Percentiles rank a stretch among this genome's conserved stretches.
These are phyloP conservation scores for Mormyrops boulengeri DNA, from an alignment of 2,797 vertebrate genomes.

Conservation along the genomic window DNA sequence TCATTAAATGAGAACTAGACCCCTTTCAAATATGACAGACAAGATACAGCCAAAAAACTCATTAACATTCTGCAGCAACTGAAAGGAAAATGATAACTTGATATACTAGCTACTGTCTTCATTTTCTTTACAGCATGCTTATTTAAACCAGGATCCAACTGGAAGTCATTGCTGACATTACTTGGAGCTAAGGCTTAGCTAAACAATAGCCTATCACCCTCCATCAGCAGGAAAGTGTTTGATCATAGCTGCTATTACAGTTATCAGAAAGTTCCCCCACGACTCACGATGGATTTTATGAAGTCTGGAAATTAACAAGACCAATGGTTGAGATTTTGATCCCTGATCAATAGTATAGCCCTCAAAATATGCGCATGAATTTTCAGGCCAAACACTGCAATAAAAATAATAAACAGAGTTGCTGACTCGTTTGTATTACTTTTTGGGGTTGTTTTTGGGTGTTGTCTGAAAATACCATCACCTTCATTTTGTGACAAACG, in stretches of 20 bases:
- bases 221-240: constrained; percentile 32
- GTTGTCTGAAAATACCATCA: not conserved
- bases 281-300: constrained; percentile 41
- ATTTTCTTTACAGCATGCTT: constrained; percentile 11
- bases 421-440: not conserved
- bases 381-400: not conserved
- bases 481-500: not conserved
- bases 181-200: constrained; percentile 10
- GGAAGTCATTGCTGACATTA: not conserved
- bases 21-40: not conserved
- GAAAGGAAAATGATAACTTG: constrained; percentile 12
- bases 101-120: constrained; percentile 5
- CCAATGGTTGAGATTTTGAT: constrained; percentile 23
- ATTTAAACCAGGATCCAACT: not conserved
- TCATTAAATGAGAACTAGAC: not conserved
- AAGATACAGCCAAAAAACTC: not conserved
- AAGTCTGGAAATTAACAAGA: constrained; percentile 33
- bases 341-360: constrained; percentile 12
- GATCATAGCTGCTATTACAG: constrained; percentile 34
- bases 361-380: not conserved
- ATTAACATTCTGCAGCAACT: not conserved
- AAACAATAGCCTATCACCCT: constrained; percentile 37
- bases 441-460: not conserved
- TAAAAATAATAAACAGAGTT: not conserved
- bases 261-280: constrained; percentile 27